phyloP scores from a whole-genome alignment of 1,140 invertebrate genomes.

The Acromyrmex heyeri region DNA sequence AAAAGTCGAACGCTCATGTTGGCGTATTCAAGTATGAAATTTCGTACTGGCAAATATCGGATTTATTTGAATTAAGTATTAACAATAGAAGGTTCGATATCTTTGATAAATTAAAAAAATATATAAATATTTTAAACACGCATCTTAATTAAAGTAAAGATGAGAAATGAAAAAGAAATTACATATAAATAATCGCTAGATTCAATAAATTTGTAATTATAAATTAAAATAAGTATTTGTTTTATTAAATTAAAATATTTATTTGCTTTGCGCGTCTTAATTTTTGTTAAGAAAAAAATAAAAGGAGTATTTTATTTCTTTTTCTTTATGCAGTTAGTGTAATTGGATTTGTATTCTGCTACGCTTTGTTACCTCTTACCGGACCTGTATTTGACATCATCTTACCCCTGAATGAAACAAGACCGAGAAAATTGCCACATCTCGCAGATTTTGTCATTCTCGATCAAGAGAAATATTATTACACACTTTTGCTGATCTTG shows the following conservation, averaged over 20 bases:
- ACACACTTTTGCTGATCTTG: neutral
- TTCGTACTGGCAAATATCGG: neutral
- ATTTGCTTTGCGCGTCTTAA: neutral
- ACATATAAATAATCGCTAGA: neutral
- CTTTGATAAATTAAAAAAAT: neutral
- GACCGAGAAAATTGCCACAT: constrained; percentile 22
- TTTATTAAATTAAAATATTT: neutral
- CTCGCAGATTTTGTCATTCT: neutral
- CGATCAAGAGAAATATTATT: constrained; percentile 28
- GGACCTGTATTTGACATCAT: neutral
- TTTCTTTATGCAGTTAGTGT: neutral
- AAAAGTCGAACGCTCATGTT: constrained; percentile 17
- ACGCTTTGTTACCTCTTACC: neutral
- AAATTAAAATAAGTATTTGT: neutral
- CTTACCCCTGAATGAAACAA: constrained; percentile 28
- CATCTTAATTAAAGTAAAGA: neutral
- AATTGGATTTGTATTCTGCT: neutral
- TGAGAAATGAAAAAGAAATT: neutral
- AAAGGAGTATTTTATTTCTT: neutral
- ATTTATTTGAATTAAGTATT: neutral
- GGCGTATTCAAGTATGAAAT: constrained; percentile 47
- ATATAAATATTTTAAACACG: neutral
- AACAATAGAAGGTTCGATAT: neutral
- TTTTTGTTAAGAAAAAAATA: neutral
- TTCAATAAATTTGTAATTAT: constrained; percentile 1